Conservation (phyloP, 1,140 invertebrate species). For the Drosophila melanica region DNA sequence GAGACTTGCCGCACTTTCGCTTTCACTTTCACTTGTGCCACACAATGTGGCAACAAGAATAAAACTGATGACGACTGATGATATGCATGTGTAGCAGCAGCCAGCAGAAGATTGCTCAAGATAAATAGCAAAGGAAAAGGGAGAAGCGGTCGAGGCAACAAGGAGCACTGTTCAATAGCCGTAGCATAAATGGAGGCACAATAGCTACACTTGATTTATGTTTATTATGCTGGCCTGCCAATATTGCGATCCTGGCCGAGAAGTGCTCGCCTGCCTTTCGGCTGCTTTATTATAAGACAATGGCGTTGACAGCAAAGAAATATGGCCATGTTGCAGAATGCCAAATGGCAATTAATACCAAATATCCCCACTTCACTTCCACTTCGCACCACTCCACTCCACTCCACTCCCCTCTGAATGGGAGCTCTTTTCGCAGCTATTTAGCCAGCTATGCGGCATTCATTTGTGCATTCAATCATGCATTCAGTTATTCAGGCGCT, state of each 20-base stretch:
- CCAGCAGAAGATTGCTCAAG: conserved; percentile 32
- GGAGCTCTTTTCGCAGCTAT: conserved; percentile 24
- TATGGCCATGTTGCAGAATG: conserved; percentile 37
- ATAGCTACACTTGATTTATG: conserved; percentile 75
- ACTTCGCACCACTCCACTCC: background rate
- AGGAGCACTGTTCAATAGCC: conserved; percentile 22
- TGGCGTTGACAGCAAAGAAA: conserved; percentile 65
- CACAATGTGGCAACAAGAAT: conserved; percentile 34
- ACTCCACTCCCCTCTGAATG: background rate
- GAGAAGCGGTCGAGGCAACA: background rate
- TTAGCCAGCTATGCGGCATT: conserved; percentile 52
- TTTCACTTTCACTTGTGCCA: conserved; percentile 2
- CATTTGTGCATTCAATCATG: conserved; percentile 62
- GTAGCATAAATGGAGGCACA: conserved; percentile 30
- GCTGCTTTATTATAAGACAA: conserved; percentile 70
- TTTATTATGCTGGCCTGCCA: conserved; percentile 77
- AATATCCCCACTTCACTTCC: background rate
- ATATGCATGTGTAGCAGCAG: conserved; percentile 41
- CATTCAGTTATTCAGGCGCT: conserved; percentile 55
- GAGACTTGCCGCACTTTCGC: conserved; percentile 35
- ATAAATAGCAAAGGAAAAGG: conserved; percentile 35
- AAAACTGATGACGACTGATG: conserved; percentile 47
- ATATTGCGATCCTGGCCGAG: conserved; percentile 43
- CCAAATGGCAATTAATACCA: conserved; percentile 46
- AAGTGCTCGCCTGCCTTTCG: background rate